phyloP scores from a whole-genome alignment of 2,113 vertebrate species.

The Puffinus mauretanicus region DNA sequence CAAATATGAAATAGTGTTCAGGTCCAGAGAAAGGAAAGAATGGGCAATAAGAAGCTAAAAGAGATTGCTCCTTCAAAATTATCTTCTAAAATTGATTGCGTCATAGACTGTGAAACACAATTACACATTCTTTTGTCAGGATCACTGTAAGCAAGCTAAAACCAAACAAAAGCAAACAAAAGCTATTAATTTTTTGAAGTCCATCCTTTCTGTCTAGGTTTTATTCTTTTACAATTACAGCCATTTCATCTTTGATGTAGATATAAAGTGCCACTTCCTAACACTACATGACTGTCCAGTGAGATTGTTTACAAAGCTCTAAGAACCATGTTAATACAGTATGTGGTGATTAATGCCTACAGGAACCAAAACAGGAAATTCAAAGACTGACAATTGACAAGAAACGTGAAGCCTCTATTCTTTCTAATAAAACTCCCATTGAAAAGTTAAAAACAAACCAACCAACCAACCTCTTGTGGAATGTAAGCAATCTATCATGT shows the following conservation, averaged over 20 bases:
- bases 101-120: background rate
- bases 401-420: background rate
- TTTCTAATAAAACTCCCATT: background rate
- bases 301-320: background rate
- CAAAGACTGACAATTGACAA: background rate
- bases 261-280: background rate
- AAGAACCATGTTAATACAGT: background rate
- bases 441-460: background rate
- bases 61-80: background rate
- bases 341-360: background rate
- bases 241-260: background rate
- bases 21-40: background rate
- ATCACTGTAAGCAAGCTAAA: background rate
- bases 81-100: background rate
- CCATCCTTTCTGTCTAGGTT: background rate
- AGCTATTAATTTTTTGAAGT: background rate
- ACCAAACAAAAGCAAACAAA: background rate
- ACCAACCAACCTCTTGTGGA: background rate
- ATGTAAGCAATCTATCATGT: background rate
- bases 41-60: background rate
- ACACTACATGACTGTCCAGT: background rate
- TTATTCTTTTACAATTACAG: background rate
- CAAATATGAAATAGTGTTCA: background rate
- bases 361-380: background rate
- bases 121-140: background rate